Conservation (phyloP, 2,797 vertebrate genomes). For the Neosalanx taihuensis region DNA sequence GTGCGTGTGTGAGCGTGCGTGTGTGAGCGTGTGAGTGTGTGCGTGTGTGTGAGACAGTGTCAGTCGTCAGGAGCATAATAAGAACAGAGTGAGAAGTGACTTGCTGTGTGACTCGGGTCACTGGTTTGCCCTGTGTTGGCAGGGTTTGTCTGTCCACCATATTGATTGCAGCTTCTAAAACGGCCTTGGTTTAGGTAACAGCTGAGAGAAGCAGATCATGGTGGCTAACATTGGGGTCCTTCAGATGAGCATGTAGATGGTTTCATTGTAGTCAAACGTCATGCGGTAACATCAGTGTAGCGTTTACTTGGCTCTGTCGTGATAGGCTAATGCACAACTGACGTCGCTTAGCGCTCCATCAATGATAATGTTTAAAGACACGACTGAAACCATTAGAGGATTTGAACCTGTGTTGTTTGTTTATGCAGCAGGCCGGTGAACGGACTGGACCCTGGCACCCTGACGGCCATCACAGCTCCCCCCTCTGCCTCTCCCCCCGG, state of each 20-base stretch:
- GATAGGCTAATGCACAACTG: neutral
- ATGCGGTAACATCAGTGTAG: neutral
- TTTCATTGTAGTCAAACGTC: neutral
- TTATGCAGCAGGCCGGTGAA: constrained; percentile 78
- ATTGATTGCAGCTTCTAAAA: constrained; percentile 6
- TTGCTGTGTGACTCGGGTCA: constrained; percentile 11
- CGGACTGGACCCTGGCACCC: constrained; percentile 77
- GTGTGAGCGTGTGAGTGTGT: neutral
- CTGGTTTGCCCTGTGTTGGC: constrained; percentile 13
- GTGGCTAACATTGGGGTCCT: constrained; percentile 7
- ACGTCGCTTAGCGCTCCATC: neutral
- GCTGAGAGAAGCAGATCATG: neutral
- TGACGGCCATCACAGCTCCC: constrained; percentile 77
- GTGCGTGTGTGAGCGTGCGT: neutral
- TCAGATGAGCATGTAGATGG: neutral
- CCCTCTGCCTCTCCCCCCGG: constrained; percentile 80
- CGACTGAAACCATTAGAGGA: neutral
- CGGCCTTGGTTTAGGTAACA: neutral
- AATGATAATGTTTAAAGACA: neutral
- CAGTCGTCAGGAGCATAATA: neutral
- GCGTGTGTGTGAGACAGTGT: neutral
- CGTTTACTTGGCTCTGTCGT: neutral
- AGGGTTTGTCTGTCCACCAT: constrained; percentile 6
- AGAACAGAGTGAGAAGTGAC: constrained; percentile 23
- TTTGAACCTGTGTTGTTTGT: constrained; percentile 9